Base-by-base conservation (phyloP, 23 tunicate genomes). In the Trididemnum clinides region DNA sequence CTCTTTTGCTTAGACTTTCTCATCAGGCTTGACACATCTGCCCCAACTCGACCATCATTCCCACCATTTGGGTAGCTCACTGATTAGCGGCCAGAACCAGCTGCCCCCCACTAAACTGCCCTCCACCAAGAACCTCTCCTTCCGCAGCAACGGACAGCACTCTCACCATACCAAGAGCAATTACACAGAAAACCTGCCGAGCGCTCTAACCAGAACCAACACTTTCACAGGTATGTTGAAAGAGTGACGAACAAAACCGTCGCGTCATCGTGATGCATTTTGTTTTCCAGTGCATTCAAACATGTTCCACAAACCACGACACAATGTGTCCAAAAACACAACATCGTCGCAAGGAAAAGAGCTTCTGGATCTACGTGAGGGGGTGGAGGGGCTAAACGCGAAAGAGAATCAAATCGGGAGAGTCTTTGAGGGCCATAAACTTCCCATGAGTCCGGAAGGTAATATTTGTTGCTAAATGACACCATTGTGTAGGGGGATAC, bases 391-490 rank as follows among this genome's bases (percentile, higher is more conserved):
- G 32, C 39, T 84, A 0, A 80, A 90, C 75, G 73, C 97, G 1
- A 71, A 88, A 7, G 97, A 92, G 33, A 92, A 87, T 38, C 76
- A 72, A 26, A 88, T 92, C 22, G 97, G 97, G 29, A 77, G 97
- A 63, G 83, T 82, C 21, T 92, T 81, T 66, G 97, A 92, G 64
- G 97, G 97, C 19, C 82, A 65, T 73, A 92, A 92, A 76, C 88
- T 92, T 6, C 97, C 97, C 0, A 51, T 92, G 85, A 51, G 84
- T 1, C 91, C 91, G 0, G 97, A 92, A 82, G 88, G 97, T 92
- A 25, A 50, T n/a, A n/a, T n/a, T n/a, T n/a, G n/a, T n/a, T n/a
- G n/a, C n/a, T n/a, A n/a, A n/a, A n/a, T n/a, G n/a, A n/a, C n/a
- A n/a, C n/a, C n/a, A n/a, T n/a, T n/a, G n/a, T n/a, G n/a, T n/a